Conservation (phyloP, 2,113 vertebrate genomes). For the Myotis yumanensis region DNA sequence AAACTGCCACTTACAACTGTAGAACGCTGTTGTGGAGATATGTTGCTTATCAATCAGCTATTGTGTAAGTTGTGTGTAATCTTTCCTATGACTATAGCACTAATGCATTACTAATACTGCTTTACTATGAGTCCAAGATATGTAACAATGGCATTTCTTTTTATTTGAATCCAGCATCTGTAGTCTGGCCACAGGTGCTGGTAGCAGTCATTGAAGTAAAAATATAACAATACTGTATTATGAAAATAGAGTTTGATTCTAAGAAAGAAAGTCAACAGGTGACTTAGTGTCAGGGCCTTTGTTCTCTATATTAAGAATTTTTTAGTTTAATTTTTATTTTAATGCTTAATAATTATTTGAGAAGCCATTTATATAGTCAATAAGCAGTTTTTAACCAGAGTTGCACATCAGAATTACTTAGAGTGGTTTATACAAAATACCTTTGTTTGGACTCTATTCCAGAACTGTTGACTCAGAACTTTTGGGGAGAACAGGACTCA, state of each 20-base stretch:
- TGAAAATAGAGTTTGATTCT: background rate
- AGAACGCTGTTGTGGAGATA: slow-evolving; percentile 27
- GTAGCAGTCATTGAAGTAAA: slow-evolving; percentile 41
- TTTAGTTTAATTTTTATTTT: slow-evolving; percentile 48
- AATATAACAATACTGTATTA: background rate
- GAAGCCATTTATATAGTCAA: background rate
- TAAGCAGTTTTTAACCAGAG: slow-evolving; percentile 20
- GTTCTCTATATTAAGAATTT: slow-evolving; percentile 7
- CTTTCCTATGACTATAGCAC: slow-evolving; percentile 52
- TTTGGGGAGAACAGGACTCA: background rate
- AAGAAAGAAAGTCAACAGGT: slow-evolving; percentile 36
- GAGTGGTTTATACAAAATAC: slow-evolving; percentile 10
- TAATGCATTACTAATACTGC: slow-evolving; percentile 15
- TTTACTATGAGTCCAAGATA: slow-evolving; percentile 47
- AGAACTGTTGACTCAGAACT: slow-evolving; percentile 11
- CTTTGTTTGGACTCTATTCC: background rate
- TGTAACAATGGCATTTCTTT: slow-evolving; percentile 66
- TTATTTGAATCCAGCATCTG: slow-evolving; percentile 56
- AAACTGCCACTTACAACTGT: slow-evolving; percentile 35
- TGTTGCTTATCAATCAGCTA: slow-evolving; percentile 63
- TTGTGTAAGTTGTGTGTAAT: slow-evolving; percentile 70
- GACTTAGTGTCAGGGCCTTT: background rate
- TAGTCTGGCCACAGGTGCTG: slow-evolving; percentile 17
- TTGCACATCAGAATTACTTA: background rate
- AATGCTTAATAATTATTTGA: slow-evolving; percentile 22